Conservation (phyloP, 2,888 invertebrate species). For the Lypha dubia region DNA sequence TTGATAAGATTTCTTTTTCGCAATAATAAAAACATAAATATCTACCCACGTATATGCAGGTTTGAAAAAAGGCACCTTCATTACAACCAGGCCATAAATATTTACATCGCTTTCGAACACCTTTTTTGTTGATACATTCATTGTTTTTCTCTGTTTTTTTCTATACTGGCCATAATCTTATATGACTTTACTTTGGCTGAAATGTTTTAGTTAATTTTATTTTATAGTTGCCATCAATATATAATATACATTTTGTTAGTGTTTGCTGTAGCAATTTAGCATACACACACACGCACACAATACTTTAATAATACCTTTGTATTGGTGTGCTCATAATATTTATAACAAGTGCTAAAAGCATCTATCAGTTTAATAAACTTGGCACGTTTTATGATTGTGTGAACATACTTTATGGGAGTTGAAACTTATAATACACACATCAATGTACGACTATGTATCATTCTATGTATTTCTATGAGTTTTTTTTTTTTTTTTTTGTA, state of each 20-base stretch:
- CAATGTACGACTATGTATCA: too few species aligned
- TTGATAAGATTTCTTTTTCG: constrained; percentile 6
- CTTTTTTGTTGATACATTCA: neutral
- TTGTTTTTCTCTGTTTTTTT: neutral
- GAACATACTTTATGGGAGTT: constrained; percentile 38
- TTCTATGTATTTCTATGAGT: neutral
- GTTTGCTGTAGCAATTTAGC: neutral
- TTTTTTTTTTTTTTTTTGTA: too few species aligned
- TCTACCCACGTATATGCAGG: neutral
- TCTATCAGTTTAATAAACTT: constrained; percentile 68
- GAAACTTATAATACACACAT: neutral
- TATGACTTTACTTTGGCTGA: constrained; percentile 7
- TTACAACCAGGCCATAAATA: constrained; percentile 43
- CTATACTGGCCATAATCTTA: constrained; percentile 18
- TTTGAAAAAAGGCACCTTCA: constrained; percentile 14
- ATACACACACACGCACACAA: neutral
- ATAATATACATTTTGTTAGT: constrained; percentile 3
- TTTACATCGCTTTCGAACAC: constrained; percentile 46
- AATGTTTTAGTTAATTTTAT: constrained; percentile 64
- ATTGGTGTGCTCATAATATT: constrained; percentile 38
- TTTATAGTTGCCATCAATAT: constrained; percentile 57
- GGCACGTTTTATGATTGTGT: constrained; percentile 69
- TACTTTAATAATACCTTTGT: neutral
- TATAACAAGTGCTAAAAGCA: constrained; percentile 59
- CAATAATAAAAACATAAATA: constrained; percentile 2